These are phyloP conservation scores for Urosaurus nigricauda DNA, from an alignment of 2,797 vertebrate species.

Conservation along the genomic window DNA sequence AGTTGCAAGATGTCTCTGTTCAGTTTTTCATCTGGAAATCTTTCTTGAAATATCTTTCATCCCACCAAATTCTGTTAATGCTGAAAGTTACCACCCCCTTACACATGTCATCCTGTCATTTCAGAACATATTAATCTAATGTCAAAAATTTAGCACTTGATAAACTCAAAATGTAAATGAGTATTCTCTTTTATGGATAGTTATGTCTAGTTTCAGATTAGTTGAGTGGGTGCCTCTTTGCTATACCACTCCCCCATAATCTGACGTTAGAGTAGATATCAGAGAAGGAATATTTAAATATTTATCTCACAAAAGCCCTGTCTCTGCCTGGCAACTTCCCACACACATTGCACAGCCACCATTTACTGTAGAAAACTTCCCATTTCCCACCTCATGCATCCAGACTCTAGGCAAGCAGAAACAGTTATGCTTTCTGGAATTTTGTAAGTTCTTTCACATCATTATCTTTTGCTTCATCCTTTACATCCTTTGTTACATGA, in stretches of 20 bases:
- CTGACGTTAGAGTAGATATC: neutral
- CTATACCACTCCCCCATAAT: neutral
- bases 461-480: no score
- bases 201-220: no score
- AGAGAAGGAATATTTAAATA: neutral
- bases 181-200: no score
- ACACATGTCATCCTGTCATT: neutral
- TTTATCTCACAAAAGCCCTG: neutral
- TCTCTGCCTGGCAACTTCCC: no score
- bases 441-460: no score
- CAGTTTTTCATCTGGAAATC: conserved; percentile 14
- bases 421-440: no score
- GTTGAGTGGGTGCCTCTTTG: neutral
- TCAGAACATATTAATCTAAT: neutral
- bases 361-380: no score
- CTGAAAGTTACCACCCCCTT: neutral
- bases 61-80: neutral
- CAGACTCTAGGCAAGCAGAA: no score
- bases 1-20: conserved; percentile 6
- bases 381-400: no score
- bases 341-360: no score
- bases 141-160: neutral
- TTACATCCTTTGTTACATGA: no score
- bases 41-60: neutral
- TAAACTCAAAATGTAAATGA: neutral